Evolutionary conservation across 2,797 vertebrate species (phyloP).

Genomic region (Ptychobarbus kaznakovi): DNA sequence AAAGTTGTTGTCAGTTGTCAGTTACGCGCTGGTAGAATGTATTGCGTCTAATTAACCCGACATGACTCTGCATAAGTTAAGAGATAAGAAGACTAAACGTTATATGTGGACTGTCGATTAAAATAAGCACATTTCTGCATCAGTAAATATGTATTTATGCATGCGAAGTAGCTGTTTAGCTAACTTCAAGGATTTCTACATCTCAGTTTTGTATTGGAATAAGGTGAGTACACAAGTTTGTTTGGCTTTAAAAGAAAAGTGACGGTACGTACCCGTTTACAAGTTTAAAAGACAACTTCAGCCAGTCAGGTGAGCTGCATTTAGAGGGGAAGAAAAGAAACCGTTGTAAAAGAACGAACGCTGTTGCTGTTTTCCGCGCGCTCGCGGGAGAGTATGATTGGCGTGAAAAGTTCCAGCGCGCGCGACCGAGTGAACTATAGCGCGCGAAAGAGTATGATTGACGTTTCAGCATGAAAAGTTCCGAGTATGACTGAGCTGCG

Average conservation of each 20-base stretch:
- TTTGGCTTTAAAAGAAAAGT: background rate
- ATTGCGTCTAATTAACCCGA: conserved; percentile 25
- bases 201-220: background rate
- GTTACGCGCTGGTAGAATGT: conserved; percentile 23
- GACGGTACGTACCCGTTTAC: background rate
- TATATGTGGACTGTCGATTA: background rate
- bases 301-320: background rate
- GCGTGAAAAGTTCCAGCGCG: background rate
- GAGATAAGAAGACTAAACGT: background rate
- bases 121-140: background rate
- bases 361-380: background rate
- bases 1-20: conserved; percentile 66
- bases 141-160: background rate
- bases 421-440: too few relatives aligned
- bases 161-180: background rate
- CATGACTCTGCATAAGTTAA: background rate
- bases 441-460: background rate
- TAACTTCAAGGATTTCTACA: background rate
- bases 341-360: background rate
- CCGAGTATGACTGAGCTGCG: background rate
- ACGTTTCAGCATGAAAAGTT: background rate
- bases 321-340: background rate
- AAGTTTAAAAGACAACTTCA: background rate
- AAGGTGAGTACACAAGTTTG: conserved; percentile 8
- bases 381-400: background rate